Percentiles rank a stretch among this genome's conserved stretches.
Conservation (phyloP, 2,797 vertebrate species). For the Peromyscus nudipes region DNA sequence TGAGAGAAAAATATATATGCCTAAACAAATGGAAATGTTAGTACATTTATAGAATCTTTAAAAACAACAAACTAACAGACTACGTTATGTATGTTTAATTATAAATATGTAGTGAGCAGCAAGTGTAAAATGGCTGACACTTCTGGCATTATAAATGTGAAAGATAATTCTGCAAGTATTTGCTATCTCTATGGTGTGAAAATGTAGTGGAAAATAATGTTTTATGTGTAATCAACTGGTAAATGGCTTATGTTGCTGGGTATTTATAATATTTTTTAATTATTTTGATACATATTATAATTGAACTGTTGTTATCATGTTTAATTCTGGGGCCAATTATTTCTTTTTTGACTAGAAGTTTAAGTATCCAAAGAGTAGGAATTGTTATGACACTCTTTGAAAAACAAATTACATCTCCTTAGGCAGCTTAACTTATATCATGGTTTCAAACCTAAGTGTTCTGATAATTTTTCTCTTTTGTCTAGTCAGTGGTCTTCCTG, state of each 20-base stretch:
- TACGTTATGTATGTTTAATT: neutral
- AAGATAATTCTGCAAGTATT: neutral
- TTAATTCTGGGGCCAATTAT: neutral
- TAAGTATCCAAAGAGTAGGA: conserved; percentile 44
- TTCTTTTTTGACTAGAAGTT: neutral
- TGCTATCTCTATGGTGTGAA: neutral
- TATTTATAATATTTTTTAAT: neutral
- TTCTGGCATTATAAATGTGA: neutral
- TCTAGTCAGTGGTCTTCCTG: conserved; percentile 67
- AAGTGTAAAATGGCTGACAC: neutral
- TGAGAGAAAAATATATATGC: neutral
- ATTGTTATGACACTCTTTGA: conserved; percentile 47
- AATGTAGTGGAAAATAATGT: neutral
- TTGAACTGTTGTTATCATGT: neutral
- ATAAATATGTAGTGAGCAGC: neutral
- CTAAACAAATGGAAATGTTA: conserved; percentile 33
- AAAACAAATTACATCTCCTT: conserved; percentile 83
- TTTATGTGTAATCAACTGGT: neutral
- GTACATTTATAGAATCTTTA: neutral
- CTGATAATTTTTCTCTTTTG: conserved; percentile 77
- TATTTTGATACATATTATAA: neutral
- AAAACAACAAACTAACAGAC: neutral
- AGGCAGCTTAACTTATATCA: conserved; percentile 76
- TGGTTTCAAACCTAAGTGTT: conserved; percentile 81
- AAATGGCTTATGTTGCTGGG: neutral